Conservation (phyloP, 2,113 vertebrate species). For the Gasterosteus nipponicus region DNA sequence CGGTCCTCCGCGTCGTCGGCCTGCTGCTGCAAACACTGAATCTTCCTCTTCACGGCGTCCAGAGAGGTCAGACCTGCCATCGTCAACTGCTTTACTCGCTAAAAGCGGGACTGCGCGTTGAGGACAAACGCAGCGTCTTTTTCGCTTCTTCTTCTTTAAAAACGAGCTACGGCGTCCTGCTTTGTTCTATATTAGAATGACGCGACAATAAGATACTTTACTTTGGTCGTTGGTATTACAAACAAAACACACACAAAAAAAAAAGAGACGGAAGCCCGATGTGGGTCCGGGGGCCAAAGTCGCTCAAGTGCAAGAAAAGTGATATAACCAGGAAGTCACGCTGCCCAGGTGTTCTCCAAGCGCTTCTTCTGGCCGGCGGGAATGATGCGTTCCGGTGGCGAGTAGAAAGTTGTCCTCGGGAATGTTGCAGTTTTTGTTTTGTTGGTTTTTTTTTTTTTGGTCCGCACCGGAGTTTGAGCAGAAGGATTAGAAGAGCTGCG, state of each 20-base stretch:
- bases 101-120: conserved; percentile 46
- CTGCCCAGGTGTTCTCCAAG: conserved; percentile 61
- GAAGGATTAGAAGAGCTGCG: conserved; percentile 53
- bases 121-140: not conserved
- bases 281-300: conserved; percentile 49
- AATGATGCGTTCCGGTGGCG: conserved; percentile 46
- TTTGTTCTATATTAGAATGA: conserved; percentile 19
- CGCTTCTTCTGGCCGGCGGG: conserved; percentile 42
- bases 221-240: conserved; percentile 8
- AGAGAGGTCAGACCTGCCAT: conserved; percentile 94
- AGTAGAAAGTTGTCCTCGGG: conserved; percentile 56
- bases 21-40: conserved; percentile 96
- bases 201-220: not conserved
- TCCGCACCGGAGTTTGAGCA: conserved; percentile 61
- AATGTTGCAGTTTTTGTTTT: conserved; percentile 56
- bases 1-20: conserved; percentile 95
- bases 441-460: conserved; percentile 9
- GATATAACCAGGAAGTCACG: conserved; percentile 49
- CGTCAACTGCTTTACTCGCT: conserved; percentile 31
- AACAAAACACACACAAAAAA: not conserved
- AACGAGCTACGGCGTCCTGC: conserved; percentile 19
- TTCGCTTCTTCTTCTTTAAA: conserved; percentile 36
- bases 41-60: conserved; percentile 97
- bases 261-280: not conserved
- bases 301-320: conserved; percentile 67